Percentiles rank a stretch among this genome's conserved stretches.
Conservation (phyloP, 2,888 invertebrate species). For the Andrena minutula region DNA sequence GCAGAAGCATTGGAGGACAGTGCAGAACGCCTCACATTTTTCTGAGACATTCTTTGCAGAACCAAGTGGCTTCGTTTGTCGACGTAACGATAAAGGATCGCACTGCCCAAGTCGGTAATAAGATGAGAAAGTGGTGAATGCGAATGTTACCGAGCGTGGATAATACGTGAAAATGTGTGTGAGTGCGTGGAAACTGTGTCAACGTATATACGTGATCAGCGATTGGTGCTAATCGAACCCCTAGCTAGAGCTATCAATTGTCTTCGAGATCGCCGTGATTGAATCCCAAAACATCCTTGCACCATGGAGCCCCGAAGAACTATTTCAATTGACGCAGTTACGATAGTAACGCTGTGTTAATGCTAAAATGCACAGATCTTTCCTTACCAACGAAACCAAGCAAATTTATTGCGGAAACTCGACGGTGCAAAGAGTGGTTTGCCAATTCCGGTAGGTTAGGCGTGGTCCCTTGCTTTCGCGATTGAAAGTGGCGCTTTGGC, state of each 20-base stretch:
- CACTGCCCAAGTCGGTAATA: slow-evolving; percentile 62
- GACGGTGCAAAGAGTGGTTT: slow-evolving; percentile 11
- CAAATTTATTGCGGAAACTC: background rate
- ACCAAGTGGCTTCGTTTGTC: slow-evolving; percentile 66
- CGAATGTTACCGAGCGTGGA: slow-evolving; percentile 34
- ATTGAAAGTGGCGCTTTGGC: slow-evolving; percentile 56
- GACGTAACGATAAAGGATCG: slow-evolving; percentile 67
- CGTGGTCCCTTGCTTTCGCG: slow-evolving; percentile 41
- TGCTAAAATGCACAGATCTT: background rate
- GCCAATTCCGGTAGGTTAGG: slow-evolving; percentile 36
- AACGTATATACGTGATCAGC: slow-evolving; percentile 51
- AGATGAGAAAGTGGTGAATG: slow-evolving; percentile 53
- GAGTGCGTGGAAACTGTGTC: slow-evolving; percentile 41
- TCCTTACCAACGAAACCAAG: background rate
- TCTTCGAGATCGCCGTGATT: slow-evolving; percentile 23
- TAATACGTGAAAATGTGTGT: slow-evolving; percentile 30
- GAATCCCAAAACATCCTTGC: slow-evolving; percentile 22
- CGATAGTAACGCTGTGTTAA: background rate
- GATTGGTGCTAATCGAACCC: slow-evolving; percentile 71
- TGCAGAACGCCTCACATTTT: slow-evolving; percentile 20
- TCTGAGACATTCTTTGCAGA: slow-evolving; percentile 62
- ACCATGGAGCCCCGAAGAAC: slow-evolving; percentile 2
- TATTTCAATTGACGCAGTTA: background rate
- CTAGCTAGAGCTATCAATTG: slow-evolving; percentile 52
- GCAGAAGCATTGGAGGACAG: background rate